Evolutionary conservation across 2,888 invertebrate genomes (phyloP), one percentile per base, ranked within the genome.

Genomic region (Microplitis manilae): DNA sequence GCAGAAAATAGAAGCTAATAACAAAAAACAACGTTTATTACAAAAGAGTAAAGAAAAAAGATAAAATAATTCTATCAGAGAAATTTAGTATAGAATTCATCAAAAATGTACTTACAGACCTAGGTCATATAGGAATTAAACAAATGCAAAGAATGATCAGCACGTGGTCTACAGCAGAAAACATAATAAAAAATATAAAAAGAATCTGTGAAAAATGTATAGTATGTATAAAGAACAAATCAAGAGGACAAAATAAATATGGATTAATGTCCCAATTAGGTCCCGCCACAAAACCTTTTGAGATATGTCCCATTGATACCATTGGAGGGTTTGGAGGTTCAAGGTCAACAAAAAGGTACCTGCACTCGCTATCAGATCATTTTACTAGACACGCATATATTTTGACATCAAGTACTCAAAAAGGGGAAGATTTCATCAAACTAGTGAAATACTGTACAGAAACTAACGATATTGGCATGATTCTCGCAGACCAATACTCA

Each of bases 161-260:
- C 8, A 4, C 8, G 13, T 59, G 8, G 59, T 59, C 2, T 13
- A 59, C 59, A 68, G 68, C 68, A 68, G 30, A 68, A n/a, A 5
- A 59, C 13, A 13, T 2, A 2, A 59, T 2, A 1, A 59, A 13
- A 13, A 59, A 59, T 2, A 59, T 59, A 13, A 13, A 13, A 59
- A 13, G 1, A 13, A 13, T 59, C 1, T 59, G 59, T 59, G 13
- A 59, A 59, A 13, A 2, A 1, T 82, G 82, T 77, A 77, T 80
- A 76, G 78, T 79, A 20, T 85, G 85, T 73, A 83, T 81, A 73
- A 79, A 82, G 73, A 86, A 85, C 73, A 84, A 85, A 80, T 77
- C 82, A 69, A 79, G 84, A 79, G 73, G 76, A 75, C 75, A 79
- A 69, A 41, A 67, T 15, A 80, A 79, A 77, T 72, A 79, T 77